Percentiles rank a stretch among this genome's conserved stretches.
These are phyloP conservation scores for Platyscapa corneri DNA, from an alignment of 1,140 invertebrate species.

Conservation along the genomic window DNA sequence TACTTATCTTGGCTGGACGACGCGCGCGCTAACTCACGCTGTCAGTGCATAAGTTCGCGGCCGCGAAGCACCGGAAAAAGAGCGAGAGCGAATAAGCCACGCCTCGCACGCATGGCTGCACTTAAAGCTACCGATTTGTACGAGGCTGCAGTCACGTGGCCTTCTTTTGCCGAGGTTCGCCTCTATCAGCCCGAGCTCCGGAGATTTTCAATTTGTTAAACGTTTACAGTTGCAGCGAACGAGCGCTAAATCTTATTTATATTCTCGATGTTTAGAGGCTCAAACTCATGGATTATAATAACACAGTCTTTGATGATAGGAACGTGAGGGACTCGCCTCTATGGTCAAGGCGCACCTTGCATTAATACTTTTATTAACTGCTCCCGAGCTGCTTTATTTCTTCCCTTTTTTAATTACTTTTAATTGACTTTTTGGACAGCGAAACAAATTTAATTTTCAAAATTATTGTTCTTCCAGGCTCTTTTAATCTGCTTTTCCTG, in stretches of 20 bases:
- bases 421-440: neutral
- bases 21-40: slow-evolving; percentile 21
- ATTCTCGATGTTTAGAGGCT: slow-evolving; percentile 1
- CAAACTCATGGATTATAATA: neutral
- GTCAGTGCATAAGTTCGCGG: slow-evolving; percentile 27
- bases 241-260: slow-evolving; percentile 44
- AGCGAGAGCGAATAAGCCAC: slow-evolving; percentile 29
- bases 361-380: neutral
- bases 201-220: slow-evolving; percentile 43
- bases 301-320: slow-evolving; percentile 11
- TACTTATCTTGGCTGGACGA: slow-evolving; percentile 8
- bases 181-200: neutral
- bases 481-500: neutral
- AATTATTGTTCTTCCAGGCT: neutral
- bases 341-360: neutral
- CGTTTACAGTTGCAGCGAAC: slow-evolving; percentile 24
- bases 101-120: neutral
- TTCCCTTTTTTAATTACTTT: neutral
- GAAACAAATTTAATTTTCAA: neutral
- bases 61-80: neutral
- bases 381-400: neutral
- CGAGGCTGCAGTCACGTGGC: neutral
- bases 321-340: neutral
- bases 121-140: slow-evolving; percentile 38
- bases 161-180: neutral